These are phyloP conservation scores for Heliconius hortense DNA, from an alignment of 2,888 invertebrate genomes.

Conservation along the genomic window DNA sequence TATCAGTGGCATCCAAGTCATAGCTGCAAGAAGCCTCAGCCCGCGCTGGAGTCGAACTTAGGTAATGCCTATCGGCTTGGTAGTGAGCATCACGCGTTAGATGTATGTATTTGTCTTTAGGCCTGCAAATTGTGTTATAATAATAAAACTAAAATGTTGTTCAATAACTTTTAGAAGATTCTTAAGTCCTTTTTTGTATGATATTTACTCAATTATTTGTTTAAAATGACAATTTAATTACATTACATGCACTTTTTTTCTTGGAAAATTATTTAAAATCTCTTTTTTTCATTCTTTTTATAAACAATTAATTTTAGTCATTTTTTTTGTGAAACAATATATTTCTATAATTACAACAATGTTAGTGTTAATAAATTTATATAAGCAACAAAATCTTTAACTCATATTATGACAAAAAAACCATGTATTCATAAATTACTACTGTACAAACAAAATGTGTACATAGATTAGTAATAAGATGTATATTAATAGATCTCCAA, in stretches of 20 bases:
- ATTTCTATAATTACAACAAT: neutral
- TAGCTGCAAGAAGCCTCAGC: constrained; percentile 97
- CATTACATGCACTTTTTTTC: neutral
- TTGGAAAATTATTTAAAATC: too few species aligned
- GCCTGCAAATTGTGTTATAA: constrained; percentile 78
- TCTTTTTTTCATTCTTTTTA: too few species aligned
- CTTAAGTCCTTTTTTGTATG: neutral
- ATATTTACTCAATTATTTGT: neutral
- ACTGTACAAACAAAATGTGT: neutral
- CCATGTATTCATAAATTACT: neutral
- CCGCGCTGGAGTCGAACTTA: constrained; percentile 92
- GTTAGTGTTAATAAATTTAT: neutral
- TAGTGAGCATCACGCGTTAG: constrained; percentile 94
- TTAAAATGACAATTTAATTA: neutral
- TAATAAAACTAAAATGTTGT: neutral
- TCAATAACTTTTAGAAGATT: neutral
- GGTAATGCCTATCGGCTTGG: constrained; percentile 90
- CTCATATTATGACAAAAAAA: neutral
- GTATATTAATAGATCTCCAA: neutral
- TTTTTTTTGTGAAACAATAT: neutral
- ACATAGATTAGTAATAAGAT: neutral
- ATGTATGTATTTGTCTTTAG: constrained; percentile 95
- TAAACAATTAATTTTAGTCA: too few species aligned
- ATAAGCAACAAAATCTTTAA: neutral
- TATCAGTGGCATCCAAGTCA: constrained; percentile 96